A percentile compares a stretch with the other conserved stretches of the same genome.
These are phyloP conservation scores for Eutrigla gurnardus DNA, from an alignment of 2,797 vertebrate species.

Conservation along the genomic window DNA sequence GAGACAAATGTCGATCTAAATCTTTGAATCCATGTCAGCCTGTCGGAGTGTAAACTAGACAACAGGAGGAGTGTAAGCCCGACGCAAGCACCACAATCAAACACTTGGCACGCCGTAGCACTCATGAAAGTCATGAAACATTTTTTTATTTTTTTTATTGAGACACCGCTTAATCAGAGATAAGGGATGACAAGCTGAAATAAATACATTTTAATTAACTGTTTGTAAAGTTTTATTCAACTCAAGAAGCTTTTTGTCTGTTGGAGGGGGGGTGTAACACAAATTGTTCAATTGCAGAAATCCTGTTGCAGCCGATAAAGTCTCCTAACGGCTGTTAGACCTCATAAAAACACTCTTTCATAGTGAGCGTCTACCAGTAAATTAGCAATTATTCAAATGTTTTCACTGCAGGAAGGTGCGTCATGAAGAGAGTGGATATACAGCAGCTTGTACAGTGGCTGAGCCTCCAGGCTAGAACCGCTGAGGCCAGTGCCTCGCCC, in stretches of 20 bases:
- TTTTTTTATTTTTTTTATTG: background rate
- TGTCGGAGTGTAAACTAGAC: constrained; percentile 50
- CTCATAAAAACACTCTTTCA: constrained; percentile 16
- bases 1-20: constrained; percentile 58
- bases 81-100: constrained; percentile 41
- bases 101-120: constrained; percentile 33
- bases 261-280: background rate
- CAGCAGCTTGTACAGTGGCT: constrained; percentile 47
- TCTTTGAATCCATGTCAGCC: constrained; percentile 56
- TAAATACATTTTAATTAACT: constrained; percentile 9
- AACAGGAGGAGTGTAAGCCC: constrained; percentile 61
- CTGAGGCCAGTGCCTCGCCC: constrained; percentile 59
- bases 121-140: constrained; percentile 8
- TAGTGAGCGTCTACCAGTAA: constrained; percentile 2
- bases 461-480: constrained; percentile 41
- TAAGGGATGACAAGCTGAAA: constrained; percentile 32
- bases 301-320: background rate
- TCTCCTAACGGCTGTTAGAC: constrained; percentile 11
- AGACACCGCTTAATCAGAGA: constrained; percentile 32
- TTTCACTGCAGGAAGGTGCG: constrained; percentile 23
- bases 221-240: background rate
- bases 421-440: constrained; percentile 23
- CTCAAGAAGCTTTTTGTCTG: background rate
- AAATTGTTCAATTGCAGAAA: constrained; percentile 1
- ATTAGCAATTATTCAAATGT: constrained; percentile 26